A percentile compares a stretch with the other conserved stretches of the same genome.
Evolutionary conservation across 1,140 invertebrate genomes (phyloP).

Genomic region (Bombus fervidus): DNA sequence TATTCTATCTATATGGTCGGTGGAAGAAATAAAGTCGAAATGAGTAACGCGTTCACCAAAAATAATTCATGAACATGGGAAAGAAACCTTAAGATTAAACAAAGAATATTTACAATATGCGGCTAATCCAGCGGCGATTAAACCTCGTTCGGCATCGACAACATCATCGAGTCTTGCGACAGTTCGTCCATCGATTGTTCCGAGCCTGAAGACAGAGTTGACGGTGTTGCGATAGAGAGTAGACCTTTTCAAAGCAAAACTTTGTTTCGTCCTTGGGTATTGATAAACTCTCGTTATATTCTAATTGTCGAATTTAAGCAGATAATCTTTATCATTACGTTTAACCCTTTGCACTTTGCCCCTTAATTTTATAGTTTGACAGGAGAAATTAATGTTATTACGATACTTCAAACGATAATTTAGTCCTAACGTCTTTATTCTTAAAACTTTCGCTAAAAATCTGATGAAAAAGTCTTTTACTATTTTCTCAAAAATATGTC

Average conservation of each 20-base stretch:
- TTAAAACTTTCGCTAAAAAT: neutral
- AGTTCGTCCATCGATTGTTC: constrained; percentile 89
- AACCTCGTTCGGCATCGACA: constrained; percentile 90
- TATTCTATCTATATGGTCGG: no score
- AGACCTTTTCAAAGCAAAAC: constrained; percentile 49
- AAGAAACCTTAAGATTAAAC: constrained; percentile 36
- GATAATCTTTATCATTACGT: no score
- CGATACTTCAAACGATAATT: no score
- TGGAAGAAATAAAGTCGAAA: neutral
- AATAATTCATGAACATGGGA: neutral
- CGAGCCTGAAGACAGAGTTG: constrained; percentile 86
- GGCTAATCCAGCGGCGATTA: constrained; percentile 47
- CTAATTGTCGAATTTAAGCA: neutral
- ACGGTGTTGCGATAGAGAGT: constrained; percentile 54
- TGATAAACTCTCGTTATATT: neutral
- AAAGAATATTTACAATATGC: constrained; percentile 54
- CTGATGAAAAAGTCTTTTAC: neutral
- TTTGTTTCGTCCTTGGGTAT: neutral
- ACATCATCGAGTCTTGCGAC: constrained; percentile 90
- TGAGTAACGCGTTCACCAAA: neutral
- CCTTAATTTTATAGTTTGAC: no score
- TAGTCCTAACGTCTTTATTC: no score
- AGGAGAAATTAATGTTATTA: no score
- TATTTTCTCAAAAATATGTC: neutral
- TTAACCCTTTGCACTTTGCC: no score